Conservation (phyloP, 2,797 vertebrate genomes). For the Meda fulgida region DNA sequence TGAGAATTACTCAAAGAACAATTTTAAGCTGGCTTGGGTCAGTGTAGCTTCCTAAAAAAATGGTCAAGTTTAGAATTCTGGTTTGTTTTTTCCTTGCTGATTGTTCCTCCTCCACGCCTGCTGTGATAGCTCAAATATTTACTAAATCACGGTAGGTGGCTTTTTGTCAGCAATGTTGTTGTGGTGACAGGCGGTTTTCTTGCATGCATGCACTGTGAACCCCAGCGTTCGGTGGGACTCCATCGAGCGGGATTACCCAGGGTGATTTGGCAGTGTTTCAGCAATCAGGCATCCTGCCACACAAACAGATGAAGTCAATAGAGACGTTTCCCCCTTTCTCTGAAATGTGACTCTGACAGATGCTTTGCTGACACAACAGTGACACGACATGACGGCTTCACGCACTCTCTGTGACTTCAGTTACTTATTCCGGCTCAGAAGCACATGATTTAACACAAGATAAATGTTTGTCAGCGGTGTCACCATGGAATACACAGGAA, state of each 20-base stretch:
- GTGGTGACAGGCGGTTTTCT: conserved; percentile 55
- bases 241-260: conserved; percentile 54
- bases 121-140: conserved; percentile 49
- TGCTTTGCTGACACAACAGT: conserved; percentile 74
- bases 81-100: background rate
- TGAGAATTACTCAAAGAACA: background rate
- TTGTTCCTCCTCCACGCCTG: conserved; percentile 19
- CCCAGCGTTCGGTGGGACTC: conserved; percentile 46
- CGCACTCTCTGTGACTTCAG: conserved; percentile 58
- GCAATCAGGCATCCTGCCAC: conserved; percentile 80
- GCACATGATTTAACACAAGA: conserved; percentile 80
- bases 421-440: conserved; percentile 62
- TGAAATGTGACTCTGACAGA: conserved; percentile 79
- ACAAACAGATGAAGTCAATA: conserved; percentile 82
- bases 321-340: conserved; percentile 74
- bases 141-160: conserved; percentile 51
- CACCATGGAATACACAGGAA: conserved; percentile 63
- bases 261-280: conserved; percentile 69
- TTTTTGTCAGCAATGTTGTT: conserved; percentile 51
- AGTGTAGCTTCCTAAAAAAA: background rate
- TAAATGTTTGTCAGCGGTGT: conserved; percentile 81
- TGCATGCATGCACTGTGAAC: conserved; percentile 57
- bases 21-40: background rate
- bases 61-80: background rate
- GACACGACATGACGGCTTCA: conserved; percentile 77